Conservation (phyloP, 2,113 vertebrate genomes). For the Procavia capensis region DNA sequence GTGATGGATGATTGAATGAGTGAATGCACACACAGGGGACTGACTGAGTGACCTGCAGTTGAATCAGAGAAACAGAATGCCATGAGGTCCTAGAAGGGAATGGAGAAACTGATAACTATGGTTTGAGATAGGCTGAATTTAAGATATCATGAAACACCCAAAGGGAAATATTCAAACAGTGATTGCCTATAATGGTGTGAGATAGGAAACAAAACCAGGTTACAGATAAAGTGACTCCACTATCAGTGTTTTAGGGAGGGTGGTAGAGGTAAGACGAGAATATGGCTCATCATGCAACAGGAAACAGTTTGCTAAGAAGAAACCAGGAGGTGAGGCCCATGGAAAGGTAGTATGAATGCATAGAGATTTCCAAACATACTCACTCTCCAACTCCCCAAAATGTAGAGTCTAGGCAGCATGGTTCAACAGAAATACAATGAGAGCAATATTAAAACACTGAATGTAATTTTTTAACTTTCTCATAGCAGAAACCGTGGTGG, state of each 20-base stretch:
- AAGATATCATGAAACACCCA: not conserved
- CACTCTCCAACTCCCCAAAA: not conserved
- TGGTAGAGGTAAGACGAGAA: not conserved
- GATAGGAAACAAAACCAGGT: not conserved
- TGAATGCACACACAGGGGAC: not conserved
- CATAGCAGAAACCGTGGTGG: too few species aligned
- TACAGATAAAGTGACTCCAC: not conserved
- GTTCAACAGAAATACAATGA: not conserved
- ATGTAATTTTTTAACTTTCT: not conserved
- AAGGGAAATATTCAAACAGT: not conserved
- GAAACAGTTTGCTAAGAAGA: not conserved
- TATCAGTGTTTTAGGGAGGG: accelerated
- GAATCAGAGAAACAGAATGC: not conserved
- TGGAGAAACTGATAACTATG: not conserved
- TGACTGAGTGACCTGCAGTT: not conserved
- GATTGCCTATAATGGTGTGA: not conserved
- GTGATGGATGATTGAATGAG: not conserved
- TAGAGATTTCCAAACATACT: not conserved
- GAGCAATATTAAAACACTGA: not conserved
- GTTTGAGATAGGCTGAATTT: not conserved
- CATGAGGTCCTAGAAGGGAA: too few species aligned
- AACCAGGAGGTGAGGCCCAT: not conserved
- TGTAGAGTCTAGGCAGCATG: not conserved
- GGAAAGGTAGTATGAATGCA: not conserved
- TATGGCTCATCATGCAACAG: not conserved